Evolutionary conservation across 2,113 vertebrate genomes (phyloP).

Genomic region (Plotosus lineatus): DNA sequence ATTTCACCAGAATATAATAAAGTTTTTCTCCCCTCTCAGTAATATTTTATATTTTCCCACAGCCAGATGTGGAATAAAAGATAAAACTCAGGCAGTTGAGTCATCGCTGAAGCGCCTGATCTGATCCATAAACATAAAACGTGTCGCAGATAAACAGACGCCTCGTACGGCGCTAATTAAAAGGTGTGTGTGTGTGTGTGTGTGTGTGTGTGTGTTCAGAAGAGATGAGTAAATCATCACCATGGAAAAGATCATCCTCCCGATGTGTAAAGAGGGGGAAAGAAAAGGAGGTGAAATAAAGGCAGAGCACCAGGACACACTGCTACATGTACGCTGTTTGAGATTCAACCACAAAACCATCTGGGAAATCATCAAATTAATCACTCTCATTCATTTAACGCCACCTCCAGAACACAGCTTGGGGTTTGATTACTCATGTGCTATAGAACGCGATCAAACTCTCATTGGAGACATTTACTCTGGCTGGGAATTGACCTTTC

Average conservation of each 20-base stretch:
- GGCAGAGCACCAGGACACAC: neutral
- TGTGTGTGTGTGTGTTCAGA: neutral
- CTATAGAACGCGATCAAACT: too few species aligned
- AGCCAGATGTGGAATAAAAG: neutral
- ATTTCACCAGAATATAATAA: too few species aligned
- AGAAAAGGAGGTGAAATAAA: neutral
- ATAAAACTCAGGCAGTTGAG: neutral
- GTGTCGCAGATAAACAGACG: conserved; percentile 7
- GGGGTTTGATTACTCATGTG: too few species aligned
- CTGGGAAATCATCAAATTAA: too few species aligned
- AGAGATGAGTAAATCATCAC: neutral
- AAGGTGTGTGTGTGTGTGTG: too few species aligned
- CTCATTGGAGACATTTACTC: too few species aligned
- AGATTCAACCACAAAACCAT: neutral
- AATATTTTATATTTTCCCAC: neutral
- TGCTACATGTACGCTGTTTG: neutral
- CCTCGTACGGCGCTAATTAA: neutral
- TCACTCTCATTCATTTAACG: too few species aligned
- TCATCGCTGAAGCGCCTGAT: neutral
- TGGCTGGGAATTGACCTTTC: too few species aligned
- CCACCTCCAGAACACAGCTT: too few species aligned
- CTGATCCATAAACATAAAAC: conserved; percentile 1
- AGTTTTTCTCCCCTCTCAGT: neutral
- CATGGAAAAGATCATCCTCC: neutral
- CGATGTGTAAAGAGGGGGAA: neutral